These are phyloP conservation scores for Puntigrus tetrazona DNA, from an alignment of 2,113 vertebrate genomes.

Conservation along the genomic window DNA sequence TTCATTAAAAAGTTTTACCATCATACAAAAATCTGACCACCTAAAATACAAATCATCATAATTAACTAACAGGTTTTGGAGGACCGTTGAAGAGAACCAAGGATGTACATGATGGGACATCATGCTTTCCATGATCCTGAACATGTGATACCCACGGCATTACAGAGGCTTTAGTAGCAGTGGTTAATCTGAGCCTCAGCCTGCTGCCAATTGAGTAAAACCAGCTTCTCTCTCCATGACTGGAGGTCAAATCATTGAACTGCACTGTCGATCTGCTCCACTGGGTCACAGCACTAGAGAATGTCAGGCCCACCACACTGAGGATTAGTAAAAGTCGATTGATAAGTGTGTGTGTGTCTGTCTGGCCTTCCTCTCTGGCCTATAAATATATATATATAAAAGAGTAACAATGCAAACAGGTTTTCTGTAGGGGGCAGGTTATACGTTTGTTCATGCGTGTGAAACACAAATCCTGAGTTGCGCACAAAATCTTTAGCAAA, in stretches of 20 bases:
- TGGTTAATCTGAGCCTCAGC: neutral
- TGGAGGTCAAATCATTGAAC: constrained; percentile 36
- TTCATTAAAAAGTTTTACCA: neutral
- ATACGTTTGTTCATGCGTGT: neutral
- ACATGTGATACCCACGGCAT: constrained; percentile 37
- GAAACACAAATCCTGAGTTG: neutral
- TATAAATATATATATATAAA: too few species aligned
- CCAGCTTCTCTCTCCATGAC: constrained; percentile 17
- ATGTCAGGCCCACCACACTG: neutral
- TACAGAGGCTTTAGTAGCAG: neutral
- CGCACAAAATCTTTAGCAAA: neutral
- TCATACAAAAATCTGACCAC: neutral
- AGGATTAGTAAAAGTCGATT: neutral
- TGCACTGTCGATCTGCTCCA: constrained; percentile 22
- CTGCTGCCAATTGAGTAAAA: neutral
- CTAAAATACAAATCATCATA: neutral
- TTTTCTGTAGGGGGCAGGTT: too few species aligned
- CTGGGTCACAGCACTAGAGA: neutral
- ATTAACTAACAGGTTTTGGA: neutral
- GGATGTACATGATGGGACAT: neutral
- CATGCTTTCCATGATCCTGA: constrained; percentile 16
- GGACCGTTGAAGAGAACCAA: neutral
- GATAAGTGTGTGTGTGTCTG: neutral
- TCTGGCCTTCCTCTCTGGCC: too few species aligned
- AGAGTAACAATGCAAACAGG: too few species aligned